A percentile compares a stretch with the other conserved stretches of the same genome.
Evolutionary conservation across 2,888 invertebrate genomes (phyloP).

Genomic region (Perizoma affinitatum): DNA sequence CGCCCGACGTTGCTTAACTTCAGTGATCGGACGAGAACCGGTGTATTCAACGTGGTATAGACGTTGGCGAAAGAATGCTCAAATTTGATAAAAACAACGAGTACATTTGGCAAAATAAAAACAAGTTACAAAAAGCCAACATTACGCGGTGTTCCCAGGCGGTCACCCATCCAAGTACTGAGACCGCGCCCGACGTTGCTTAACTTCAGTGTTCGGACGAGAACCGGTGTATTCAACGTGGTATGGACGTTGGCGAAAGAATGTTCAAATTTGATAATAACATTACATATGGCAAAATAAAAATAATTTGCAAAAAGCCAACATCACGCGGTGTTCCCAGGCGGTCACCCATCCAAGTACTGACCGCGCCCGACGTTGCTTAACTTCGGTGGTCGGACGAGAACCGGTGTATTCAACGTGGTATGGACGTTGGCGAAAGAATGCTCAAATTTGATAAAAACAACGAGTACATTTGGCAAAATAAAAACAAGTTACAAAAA

Average conservation of each 20-base stretch:
- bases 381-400: slow-evolving; percentile 79
- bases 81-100: too few species aligned
- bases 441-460: too few species aligned
- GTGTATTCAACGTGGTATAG: slow-evolving; percentile 34
- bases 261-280: too few species aligned
- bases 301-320: slow-evolving; percentile 63
- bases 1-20: slow-evolving; percentile 77
- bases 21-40: slow-evolving; percentile 78
- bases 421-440: slow-evolving; percentile 61
- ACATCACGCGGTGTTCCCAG: slow-evolving; percentile 62
- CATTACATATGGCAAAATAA: too few species aligned
- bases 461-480: too few species aligned
- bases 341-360: slow-evolving; percentile 69
- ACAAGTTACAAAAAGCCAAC: slow-evolving; percentile 57
- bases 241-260: slow-evolving; percentile 35
- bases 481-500: slow-evolving; percentile 12
- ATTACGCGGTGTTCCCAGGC: slow-evolving; percentile 61
- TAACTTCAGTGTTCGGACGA: slow-evolving; percentile 78
- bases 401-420: slow-evolving; percentile 77
- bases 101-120: too few species aligned
- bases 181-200: slow-evolving; percentile 67
- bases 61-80: too few species aligned
- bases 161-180: slow-evolving; percentile 67
- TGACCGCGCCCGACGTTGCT: slow-evolving; percentile 76
- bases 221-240: slow-evolving; percentile 54